A percentile compares a stretch with the other conserved stretches of the same genome.
These are phyloP conservation scores for Prunella himalayana DNA, from an alignment of 2,113 vertebrate species.

Conservation along the genomic window DNA sequence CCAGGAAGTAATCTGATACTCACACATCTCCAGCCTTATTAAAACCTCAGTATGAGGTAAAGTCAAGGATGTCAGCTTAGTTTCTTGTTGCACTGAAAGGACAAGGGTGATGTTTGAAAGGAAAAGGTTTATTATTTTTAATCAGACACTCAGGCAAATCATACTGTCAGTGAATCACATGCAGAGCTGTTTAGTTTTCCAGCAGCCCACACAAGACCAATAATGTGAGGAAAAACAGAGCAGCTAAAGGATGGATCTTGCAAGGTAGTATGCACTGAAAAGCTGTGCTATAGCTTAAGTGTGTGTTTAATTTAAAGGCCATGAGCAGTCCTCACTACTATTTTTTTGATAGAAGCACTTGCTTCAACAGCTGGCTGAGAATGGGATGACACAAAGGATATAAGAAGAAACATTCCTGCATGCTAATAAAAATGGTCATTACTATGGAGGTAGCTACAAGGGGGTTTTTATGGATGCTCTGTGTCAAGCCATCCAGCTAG, in stretches of 20 bases:
- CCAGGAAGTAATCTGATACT: conserved; percentile 22
- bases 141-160: not conserved
- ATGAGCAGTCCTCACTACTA: not conserved
- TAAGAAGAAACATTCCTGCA: not conserved
- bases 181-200: not conserved
- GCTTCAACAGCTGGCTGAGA: not conserved
- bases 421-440: not conserved
- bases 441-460: not conserved
- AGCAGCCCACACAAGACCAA: not conserved
- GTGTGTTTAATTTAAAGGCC: not conserved
- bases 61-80: conserved; percentile 10
- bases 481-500: not conserved
- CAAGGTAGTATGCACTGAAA: not conserved
- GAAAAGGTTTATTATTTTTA: conserved; percentile 1
- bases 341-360: not conserved
- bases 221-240: not conserved
- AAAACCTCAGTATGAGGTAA: conserved; percentile 14
- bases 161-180: not conserved
- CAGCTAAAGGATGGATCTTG: not conserved
- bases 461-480: not conserved
- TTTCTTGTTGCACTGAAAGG: not conserved
- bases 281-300: not conserved
- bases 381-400: not conserved
- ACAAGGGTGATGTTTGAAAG: not conserved
- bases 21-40: conserved; percentile 11